These are phyloP conservation scores for Pyrgilauda ruficollis DNA, from an alignment of 2,113 vertebrate genomes.

Conservation along the genomic window DNA sequence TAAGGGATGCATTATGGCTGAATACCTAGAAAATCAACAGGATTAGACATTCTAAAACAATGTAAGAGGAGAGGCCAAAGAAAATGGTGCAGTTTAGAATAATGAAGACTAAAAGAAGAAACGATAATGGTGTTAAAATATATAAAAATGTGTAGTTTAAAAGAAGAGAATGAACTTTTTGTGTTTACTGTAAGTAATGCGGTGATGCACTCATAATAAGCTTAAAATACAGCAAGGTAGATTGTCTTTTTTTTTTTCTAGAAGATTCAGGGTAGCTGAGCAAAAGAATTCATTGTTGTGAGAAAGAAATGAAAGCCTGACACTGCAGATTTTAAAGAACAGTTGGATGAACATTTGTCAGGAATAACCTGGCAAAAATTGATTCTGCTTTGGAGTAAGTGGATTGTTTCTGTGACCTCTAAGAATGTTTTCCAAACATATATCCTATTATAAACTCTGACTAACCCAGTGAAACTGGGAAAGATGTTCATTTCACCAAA, in stretches of 20 bases:
- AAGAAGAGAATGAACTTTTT: neutral
- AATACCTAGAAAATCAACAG: neutral
- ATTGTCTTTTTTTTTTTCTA: neutral
- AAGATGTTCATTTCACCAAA: neutral
- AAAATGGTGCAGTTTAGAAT: neutral
- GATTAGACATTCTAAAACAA: neutral
- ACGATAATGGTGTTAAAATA: neutral
- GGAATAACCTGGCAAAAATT: neutral
- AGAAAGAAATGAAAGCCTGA: neutral
- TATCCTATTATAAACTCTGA: neutral
- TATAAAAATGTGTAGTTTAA: neutral
- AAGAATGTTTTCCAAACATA: slow-evolving; percentile 6
- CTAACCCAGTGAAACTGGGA: neutral
- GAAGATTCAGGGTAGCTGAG: neutral
- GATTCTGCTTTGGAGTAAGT: slow-evolving; percentile 5
- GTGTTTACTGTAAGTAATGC: neutral
- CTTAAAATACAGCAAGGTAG: neutral
- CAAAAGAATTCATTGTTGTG: neutral
- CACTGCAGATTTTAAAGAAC: neutral
- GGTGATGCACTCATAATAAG: neutral
- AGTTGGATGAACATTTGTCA: neutral
- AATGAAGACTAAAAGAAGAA: neutral
- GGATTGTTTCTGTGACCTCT: slow-evolving; percentile 5
- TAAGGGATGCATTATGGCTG: neutral
- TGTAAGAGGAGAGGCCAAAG: neutral